Evolutionary conservation across 2,113 vertebrate species (phyloP).

Genomic region (Onychostruthus taczanowskii): DNA sequence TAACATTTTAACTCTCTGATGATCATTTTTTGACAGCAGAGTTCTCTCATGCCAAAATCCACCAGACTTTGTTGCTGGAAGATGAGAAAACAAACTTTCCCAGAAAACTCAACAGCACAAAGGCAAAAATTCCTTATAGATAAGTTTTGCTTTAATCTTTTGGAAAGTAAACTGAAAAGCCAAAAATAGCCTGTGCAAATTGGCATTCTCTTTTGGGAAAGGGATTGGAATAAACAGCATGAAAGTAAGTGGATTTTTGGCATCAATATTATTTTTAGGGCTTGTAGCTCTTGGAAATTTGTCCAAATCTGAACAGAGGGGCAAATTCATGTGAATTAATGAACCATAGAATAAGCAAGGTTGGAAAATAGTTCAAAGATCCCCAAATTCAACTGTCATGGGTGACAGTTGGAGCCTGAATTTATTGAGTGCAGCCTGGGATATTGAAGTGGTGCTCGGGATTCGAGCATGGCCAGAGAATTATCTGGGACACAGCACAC

Average conservation of each 20-base stretch:
- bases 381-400: too few relatives aligned
- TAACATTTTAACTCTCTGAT: neutral
- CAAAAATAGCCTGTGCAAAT: neutral
- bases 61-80: neutral
- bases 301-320: neutral
- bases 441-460: accelerated
- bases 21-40: neutral
- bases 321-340: neutral
- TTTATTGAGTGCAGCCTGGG: neutral
- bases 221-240: neutral
- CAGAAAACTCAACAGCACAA: neutral
- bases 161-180: neutral
- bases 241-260: neutral
- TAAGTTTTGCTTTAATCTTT: neutral
- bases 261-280: neutral
- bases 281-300: neutral
- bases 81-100: neutral
- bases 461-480: neutral
- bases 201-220: neutral
- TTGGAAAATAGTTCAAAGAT: neutral
- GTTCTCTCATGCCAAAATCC: neutral
- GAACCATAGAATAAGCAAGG: neutral
- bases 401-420: neutral
- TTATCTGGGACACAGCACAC: neutral
- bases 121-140: neutral